Evolutionary conservation across 2,888 invertebrate species (phyloP), one percentile per base, ranked within the genome.

Genomic region (Ophion costatus): DNA sequence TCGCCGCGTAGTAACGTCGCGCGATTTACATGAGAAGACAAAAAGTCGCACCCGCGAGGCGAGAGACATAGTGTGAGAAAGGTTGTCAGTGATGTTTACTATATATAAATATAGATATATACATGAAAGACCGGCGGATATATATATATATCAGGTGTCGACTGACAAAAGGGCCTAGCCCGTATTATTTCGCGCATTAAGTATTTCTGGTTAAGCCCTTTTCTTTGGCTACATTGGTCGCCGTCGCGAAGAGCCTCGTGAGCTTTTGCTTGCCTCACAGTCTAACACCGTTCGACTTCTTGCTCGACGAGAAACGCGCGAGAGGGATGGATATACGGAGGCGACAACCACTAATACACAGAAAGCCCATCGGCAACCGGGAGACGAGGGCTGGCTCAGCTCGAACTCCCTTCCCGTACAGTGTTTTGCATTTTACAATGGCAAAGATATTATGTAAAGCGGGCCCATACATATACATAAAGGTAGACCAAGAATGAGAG

Each of bases 381-480:
- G 88, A 89, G 90, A 88, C 90, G 76, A 91, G 90, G 91, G 91
- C 90, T 91, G 89, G 90, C 91, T 91, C 90, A 89, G 89, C 89
- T 63, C 69, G 70, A 70, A 88, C 77, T 77, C 77, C 87, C 90
- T 88, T 86, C 87, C 87, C 87, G 88, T 86, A 87, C 88, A 86
- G 89, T 90, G 88, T 90, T 92, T 92, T 91, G 90, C 91, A 90
- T 92, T 91, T 91, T 92, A 92, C 91, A 92, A 92, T 90, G 88
- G 90, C 90, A 91, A 92, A 91, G 91, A 91, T 90, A 91, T 92
- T 92, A 92, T 91, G 92, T 90, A 92, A 92, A 92, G 88, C 90
- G 90, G 78, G 85, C 82, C 59, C 85, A 84, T 87, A 84, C 87
- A 83, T 87, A 84, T 88, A 86, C 87, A 84, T 84, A 84, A 84